Evolutionary conservation across 2,113 vertebrate species (phyloP).

Genomic region (Raphicerus campestris): DNA sequence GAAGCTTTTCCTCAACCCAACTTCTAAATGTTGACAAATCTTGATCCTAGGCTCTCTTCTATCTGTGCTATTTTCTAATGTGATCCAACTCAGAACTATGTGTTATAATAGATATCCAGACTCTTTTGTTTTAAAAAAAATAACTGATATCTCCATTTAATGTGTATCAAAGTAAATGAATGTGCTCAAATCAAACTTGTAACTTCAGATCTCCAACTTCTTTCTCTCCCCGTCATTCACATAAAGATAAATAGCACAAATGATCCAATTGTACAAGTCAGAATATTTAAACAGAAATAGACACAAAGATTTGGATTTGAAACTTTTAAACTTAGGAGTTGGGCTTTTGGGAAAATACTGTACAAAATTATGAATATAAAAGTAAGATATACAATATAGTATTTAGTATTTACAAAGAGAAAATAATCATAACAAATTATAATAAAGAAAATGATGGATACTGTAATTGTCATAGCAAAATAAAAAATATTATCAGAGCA

Average conservation of each 20-base stretch:
- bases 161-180: background rate
- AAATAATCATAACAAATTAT: background rate
- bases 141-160: background rate
- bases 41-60: background rate
- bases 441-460: background rate
- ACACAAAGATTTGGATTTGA: background rate
- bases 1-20: background rate
- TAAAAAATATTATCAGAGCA: background rate
- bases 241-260: background rate
- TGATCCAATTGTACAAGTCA: background rate
- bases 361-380: background rate
- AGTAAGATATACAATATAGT: background rate
- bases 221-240: background rate
- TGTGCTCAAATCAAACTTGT: background rate
- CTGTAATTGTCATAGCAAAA: background rate
- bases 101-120: background rate
- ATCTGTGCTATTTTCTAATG: background rate
- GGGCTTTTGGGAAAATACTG: background rate
- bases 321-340: background rate
- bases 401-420: background rate
- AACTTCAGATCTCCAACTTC: background rate
- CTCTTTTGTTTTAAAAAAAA: background rate
- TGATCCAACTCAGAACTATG: background rate
- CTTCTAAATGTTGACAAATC: slow-evolving; percentile 24
- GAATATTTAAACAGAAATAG: background rate